A percentile compares a stretch with the other conserved stretches of the same genome.
These are phyloP conservation scores for Urophycis tenuis DNA, from an alignment of 2,797 vertebrate species.

Conservation along the genomic window DNA sequence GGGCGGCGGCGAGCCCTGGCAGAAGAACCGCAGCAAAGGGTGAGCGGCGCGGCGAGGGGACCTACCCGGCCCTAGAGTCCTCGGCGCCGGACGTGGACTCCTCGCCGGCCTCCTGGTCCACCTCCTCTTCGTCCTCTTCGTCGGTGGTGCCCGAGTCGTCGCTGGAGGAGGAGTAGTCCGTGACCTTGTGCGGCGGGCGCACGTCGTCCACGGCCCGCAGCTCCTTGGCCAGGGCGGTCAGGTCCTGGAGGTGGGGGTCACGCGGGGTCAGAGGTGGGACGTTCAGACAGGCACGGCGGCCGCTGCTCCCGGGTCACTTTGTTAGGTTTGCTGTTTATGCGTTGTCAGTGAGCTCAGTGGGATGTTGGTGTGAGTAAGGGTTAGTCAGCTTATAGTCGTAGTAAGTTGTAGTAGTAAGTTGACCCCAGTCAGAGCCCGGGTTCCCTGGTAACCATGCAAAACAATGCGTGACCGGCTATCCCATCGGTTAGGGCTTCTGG, in stretches of 20 bases:
- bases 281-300: not conserved
- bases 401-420: too few relatives aligned
- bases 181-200: slow-evolving; percentile 80
- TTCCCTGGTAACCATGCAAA: not conserved
- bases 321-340: not conserved
- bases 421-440: too few relatives aligned
- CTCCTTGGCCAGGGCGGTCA: slow-evolving; percentile 80
- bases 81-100: slow-evolving; percentile 72
- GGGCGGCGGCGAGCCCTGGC: not conserved
- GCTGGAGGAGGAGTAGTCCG: slow-evolving; percentile 86
- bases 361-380: not conserved
- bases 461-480: not conserved
- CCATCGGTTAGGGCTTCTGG: not conserved
- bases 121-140: slow-evolving; percentile 79
- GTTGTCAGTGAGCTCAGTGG: not conserved
- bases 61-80: slow-evolving; percentile 81
- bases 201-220: slow-evolving; percentile 80
- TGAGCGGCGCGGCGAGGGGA: not conserved
- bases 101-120: slow-evolving; percentile 77
- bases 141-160: slow-evolving; percentile 85
- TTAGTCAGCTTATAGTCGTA: not conserved
- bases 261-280: not conserved
- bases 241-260: slow-evolving; percentile 60
- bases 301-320: too few relatives aligned
- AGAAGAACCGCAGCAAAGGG: not conserved